phyloP scores from a whole-genome alignment of 2,888 invertebrate genomes.

The Troides helena region DNA sequence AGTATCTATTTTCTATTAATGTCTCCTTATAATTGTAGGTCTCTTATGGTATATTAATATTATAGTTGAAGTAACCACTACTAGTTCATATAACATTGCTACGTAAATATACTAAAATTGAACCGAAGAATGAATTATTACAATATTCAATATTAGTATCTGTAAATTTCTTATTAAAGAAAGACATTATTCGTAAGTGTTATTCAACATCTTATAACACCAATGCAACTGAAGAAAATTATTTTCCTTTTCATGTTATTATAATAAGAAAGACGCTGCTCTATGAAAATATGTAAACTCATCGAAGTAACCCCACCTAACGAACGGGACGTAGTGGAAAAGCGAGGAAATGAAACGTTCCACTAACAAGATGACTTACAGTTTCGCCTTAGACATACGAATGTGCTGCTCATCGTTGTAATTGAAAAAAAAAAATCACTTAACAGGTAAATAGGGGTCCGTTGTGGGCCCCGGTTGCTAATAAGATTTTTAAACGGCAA shows the following conservation, averaged over 20 bases:
- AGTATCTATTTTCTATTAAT: no score
- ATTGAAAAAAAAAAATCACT: constrained; percentile 78
- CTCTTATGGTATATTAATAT: no score
- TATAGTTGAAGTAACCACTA: no score
- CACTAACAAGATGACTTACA: constrained; percentile 77
- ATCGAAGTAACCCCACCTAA: constrained; percentile 48
- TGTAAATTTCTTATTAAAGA: no score
- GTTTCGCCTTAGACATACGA: constrained; percentile 60
- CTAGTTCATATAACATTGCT: no score
- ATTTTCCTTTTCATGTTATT: not conserved
- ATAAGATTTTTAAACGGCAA: constrained; percentile 80
- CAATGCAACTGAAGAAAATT: not conserved
- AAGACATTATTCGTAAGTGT: no score
- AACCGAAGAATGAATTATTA: no score
- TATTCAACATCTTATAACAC: not conserved
- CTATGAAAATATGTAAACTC: constrained; percentile 43
- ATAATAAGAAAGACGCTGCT: constrained; percentile 9
- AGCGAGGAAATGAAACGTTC: constrained; percentile 60
- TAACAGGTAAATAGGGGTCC: constrained; percentile 73
- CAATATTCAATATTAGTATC: no score
- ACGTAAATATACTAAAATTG: no score
- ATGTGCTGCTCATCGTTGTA: constrained; percentile 70
- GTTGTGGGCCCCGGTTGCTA: constrained; percentile 63
- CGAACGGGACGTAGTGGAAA: constrained; percentile 50
- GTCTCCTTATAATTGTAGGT: no score